Evolutionary conservation across 2,113 vertebrate genomes (phyloP), one percentile per base, ranked within the genome.

Genomic region (Capricornis sumatraensis): DNA sequence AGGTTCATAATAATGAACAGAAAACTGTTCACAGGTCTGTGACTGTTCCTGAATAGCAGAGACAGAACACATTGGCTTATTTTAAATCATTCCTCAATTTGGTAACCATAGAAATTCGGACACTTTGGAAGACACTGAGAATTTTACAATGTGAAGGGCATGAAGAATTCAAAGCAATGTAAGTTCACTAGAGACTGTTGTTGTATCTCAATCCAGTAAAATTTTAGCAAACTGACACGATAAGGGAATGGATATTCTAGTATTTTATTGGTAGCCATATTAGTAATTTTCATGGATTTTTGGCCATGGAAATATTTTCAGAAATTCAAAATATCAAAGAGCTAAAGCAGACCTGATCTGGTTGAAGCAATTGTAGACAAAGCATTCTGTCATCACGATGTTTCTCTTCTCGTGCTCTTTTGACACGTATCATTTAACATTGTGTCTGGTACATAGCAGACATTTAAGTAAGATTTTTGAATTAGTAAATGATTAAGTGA

Each of bases 1-100:
- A 97, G 89, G 84, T 96, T 97, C 97, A 95, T 92, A 88, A 98
- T 90, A 98, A 98, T 95, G 30, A 43, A 98, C 58, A 94, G 84
- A 2, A 94, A 97, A 98, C 53, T 45, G n/a, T 57, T 94, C 43
- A 81, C 11, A 90, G 43, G n/a, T 88, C 23, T 96, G 25, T 95
- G 85, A 76, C 36, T 28, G 43, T 97, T 97, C 58, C 64, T 76
- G 60, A 97, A 40, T 89, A 95, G 0, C 0, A 95, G 25, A 89
- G n/a, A 74, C 52, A 87, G 97, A 97, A 94, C 11, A 2, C 23
- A 74, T 79, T 97, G 91, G 47, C 5, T 36, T 94, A 55, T 36
- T 92, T 97, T 92, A 86, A 96, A 95, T 93, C 58, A 82, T 67
- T 92, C 30, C 86, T 95, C 90, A 43, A 84, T 86, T 52, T 96